Conservation (phyloP, 2,113 vertebrate genomes). For the Percopsis transmontana region DNA sequence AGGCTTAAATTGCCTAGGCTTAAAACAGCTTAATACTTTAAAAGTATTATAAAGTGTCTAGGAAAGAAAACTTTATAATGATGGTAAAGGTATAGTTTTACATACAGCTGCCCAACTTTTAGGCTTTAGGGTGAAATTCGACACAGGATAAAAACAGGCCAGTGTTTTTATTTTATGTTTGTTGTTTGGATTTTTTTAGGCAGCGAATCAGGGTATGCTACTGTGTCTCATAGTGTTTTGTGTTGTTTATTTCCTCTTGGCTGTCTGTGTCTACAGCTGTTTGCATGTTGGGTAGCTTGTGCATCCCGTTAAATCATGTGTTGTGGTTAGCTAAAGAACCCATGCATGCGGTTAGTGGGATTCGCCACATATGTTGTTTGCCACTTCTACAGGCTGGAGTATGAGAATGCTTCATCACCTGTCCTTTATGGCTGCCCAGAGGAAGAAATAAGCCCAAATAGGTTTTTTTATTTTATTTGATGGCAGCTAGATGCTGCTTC, state of each 20-base stretch:
- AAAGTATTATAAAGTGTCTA: too few species aligned
- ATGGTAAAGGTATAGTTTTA: too few species aligned
- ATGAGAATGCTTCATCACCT: constrained; percentile 32
- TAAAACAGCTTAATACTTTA: too few species aligned
- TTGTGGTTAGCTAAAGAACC: constrained; percentile 31
- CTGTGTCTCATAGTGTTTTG: constrained; percentile 32
- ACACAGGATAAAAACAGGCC: background rate
- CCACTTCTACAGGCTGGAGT: constrained; percentile 2
- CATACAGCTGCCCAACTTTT: too few species aligned
- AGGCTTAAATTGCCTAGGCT: too few species aligned
- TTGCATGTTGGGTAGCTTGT: constrained; percentile 26
- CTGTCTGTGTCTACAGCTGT: constrained; percentile 31
- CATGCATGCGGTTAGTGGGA: constrained; percentile 6
- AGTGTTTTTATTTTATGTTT: background rate
- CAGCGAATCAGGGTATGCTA: background rate
- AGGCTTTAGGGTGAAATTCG: background rate
- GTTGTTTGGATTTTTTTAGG: background rate
- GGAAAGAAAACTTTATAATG: too few species aligned
- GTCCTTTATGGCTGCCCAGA: constrained; percentile 19
- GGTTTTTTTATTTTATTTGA: constrained; percentile 37
- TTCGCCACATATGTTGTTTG: constrained; percentile 35
- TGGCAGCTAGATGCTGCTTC: background rate
- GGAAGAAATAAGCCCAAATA: constrained; percentile 41
- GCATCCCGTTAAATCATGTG: background rate
- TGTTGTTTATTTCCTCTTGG: constrained; percentile 32